Conservation (phyloP, 2,113 vertebrate genomes). For the Himantopus leucocephalus region DNA sequence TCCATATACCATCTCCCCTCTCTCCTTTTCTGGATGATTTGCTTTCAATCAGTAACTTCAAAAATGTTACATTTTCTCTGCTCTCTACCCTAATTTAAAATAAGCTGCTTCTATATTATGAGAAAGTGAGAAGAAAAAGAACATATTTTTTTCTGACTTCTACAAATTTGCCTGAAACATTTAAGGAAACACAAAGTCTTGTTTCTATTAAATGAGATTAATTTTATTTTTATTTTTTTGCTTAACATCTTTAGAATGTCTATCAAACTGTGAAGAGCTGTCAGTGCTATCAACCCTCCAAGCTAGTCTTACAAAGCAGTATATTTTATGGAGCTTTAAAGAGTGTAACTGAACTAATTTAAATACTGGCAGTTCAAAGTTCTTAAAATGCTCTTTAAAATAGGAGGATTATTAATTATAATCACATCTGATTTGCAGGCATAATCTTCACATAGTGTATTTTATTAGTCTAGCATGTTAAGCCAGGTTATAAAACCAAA, state of each 20-base stretch:
- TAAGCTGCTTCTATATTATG: not conserved
- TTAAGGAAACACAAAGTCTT: not conserved
- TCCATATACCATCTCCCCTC: not conserved
- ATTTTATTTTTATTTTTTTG: not conserved
- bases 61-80: not conserved
- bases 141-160: not conserved
- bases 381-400: constrained; percentile 30
- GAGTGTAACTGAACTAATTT: constrained; percentile 18
- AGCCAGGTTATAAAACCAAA: not conserved
- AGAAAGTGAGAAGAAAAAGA: not conserved
- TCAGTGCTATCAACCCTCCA: not conserved
- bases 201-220: not conserved
- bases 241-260: not conserved
- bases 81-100: not conserved
- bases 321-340: constrained; percentile 40
- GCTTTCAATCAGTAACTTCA: not conserved
- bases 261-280: constrained; percentile 2
- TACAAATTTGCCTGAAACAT: not conserved
- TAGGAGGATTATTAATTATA: constrained; percentile 50
- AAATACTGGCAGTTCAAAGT: constrained; percentile 49
- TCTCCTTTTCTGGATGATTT: not conserved
- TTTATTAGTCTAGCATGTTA: constrained; percentile 29
- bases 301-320: not conserved
- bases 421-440: constrained; percentile 39
- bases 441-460: not conserved